A percentile compares a stretch with the other conserved stretches of the same genome.
These are phyloP conservation scores for Eutrigla gurnardus DNA, from an alignment of 2,797 vertebrate genomes.

Conservation along the genomic window DNA sequence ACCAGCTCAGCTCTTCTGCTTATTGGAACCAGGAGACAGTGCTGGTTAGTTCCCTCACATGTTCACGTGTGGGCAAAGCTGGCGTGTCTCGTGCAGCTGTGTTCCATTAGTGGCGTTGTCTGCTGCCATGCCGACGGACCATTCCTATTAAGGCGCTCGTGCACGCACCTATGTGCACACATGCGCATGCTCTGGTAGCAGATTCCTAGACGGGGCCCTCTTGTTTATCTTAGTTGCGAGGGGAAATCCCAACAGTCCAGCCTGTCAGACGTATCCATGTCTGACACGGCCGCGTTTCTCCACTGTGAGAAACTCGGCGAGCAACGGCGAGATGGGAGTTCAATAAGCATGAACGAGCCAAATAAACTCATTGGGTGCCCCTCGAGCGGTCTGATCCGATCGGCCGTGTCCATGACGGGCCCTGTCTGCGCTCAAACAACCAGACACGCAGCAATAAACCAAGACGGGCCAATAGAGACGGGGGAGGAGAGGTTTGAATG, in stretches of 20 bases:
- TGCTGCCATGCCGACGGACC: slow-evolving; percentile 68
- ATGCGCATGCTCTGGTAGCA: slow-evolving; percentile 29
- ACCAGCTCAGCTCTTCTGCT: slow-evolving; percentile 74
- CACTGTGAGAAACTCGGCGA: slow-evolving; percentile 33
- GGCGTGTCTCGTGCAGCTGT: slow-evolving; percentile 80
- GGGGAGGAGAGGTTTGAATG: slow-evolving; percentile 43
- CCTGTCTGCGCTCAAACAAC: slow-evolving; percentile 18
- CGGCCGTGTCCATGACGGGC: background rate
- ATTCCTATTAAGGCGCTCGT: slow-evolving; percentile 39
- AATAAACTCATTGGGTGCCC: slow-evolving; percentile 26
- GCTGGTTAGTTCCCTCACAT: slow-evolving; percentile 56
- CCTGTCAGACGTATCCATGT: slow-evolving; percentile 26
- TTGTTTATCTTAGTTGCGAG: slow-evolving; percentile 52
- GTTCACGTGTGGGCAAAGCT: slow-evolving; percentile 73
- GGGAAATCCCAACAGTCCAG: slow-evolving; percentile 46
- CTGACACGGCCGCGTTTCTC: slow-evolving; percentile 41
- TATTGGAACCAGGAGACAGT: slow-evolving; percentile 69
- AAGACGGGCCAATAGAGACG: background rate
- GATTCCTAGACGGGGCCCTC: slow-evolving; percentile 50
- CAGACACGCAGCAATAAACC: slow-evolving; percentile 5
- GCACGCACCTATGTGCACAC: slow-evolving; percentile 12
- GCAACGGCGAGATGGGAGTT: background rate
- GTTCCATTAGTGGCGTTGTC: slow-evolving; percentile 79
- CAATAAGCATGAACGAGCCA: slow-evolving; percentile 1
- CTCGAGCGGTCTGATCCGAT: background rate